Base-by-base conservation (phyloP, 2,113 vertebrate genomes). In the Oenanthe oenanthe region DNA sequence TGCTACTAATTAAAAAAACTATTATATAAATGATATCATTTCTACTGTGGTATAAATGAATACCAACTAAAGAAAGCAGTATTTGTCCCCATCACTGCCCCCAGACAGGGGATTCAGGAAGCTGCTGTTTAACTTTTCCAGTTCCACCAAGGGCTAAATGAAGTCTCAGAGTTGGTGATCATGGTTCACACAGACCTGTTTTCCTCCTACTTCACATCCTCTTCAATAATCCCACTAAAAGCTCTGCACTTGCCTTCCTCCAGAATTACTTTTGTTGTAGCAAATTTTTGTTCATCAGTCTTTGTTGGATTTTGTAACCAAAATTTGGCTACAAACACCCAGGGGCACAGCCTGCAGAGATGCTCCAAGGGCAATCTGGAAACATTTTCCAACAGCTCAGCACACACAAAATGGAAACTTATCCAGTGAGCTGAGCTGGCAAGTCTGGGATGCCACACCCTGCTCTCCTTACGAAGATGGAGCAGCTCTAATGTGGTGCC, bases 381-480 rank as follows among this genome's bases (percentile, higher is more conserved):
- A n/a, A 29, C 26, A 4, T 1, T 9, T 38, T 12, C 40, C 78
- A 90, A 63, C 57, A 93, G 85, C 77, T 77, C 82, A 72, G 68
- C 25, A 70, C 34, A 47, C 54, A 45, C 43, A 10, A 42, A 70
- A 51, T 34, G 21, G 32, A 25, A 75, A 25, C 3, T 42, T 1
- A 17, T 0, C 40, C 53, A 47, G 22, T 12, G 17, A 61, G 5
- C 12, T 1, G 8, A 53, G 42, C 67, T 10, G 26, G 11, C 29
- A 60, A 58, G 36, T 17, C 16, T 51, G 6, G 24, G 36, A 8
- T 34, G 21, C 50, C 5, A n/a, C 48, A 48, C 6, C 9, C 24
- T 58, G 21, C 4, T 5, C 45, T 51, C 24, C 74, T 54, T 12
- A 7, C 0, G 1, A 42, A 1, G 36, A 7, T 9, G 22, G 43